Evolutionary conservation across 2,888 invertebrate genomes (phyloP), one percentile per base, ranked within the genome.

Genomic region (Cheilosia vulpina): DNA sequence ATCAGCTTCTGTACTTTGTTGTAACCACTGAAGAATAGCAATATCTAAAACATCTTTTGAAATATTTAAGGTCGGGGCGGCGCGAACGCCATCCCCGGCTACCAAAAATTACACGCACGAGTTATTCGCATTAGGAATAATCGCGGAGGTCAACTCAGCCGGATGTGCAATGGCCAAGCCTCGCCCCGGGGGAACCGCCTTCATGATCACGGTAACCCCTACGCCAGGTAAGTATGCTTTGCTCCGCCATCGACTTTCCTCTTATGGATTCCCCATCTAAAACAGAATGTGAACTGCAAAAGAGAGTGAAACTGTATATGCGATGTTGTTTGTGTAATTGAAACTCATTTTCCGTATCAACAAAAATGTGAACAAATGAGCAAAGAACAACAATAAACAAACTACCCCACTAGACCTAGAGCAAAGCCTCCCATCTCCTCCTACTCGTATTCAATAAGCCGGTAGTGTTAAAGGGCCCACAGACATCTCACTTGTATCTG

Each of bases 81-180:
- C 93, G 93, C 94, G 93, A 90, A 94, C 94, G 94, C 94, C 91
- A 94, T 94, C 94, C 94, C 94, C 94, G 93, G 93, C 94, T 94
- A 94, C 92, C 94, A 94, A 94, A 94, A 94, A 94, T 94, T 93
- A 91, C 93, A 94, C 94, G 94, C 94, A 94, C 95, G 95, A 95
- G 94, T 94, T 94, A 94, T 93, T 94, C 94, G 93, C 94, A 94
- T 95, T 95, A 94, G 95, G 94, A 94, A 93, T 94, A 94, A 94
- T 95, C 95, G 95, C 95, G 94, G 94, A 94, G 93, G 94, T 95
- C 95, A 95, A 94, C 95, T 94, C 93, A 93, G 93, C 93, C 95
- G 93, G 17, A 90, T 93, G 95, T 95, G 95, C 95, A 95, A 95
- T 91, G 91, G 84, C 88, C 89, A 88, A 89, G 90, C 88, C 91